Evolutionary conservation across 2,797 vertebrate genomes (phyloP).

Genomic region (Iguana delicatissima): DNA sequence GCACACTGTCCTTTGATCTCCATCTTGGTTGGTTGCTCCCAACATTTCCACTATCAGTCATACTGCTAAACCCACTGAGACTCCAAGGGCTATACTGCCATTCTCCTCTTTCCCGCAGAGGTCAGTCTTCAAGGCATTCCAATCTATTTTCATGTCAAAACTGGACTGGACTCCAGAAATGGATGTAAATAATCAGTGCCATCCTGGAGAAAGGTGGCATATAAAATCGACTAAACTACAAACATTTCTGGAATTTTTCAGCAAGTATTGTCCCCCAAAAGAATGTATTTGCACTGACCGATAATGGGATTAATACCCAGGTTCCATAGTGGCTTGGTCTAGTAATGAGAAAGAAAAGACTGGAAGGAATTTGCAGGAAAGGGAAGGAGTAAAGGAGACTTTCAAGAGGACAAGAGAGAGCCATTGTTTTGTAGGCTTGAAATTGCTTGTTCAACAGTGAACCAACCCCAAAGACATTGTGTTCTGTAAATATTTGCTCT

Average conservation of each 20-base stretch:
- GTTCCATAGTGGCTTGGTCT: too few species aligned
- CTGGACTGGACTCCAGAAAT: background rate
- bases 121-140: too few species aligned
- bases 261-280: too few species aligned
- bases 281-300: too few species aligned
- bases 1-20: background rate
- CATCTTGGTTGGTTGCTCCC: too few species aligned
- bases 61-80: background rate
- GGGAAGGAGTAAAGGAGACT: background rate
- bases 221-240: too few species aligned
- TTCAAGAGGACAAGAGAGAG: background rate
- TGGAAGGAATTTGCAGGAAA: background rate
- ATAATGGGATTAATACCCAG: too few species aligned
- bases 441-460: too few species aligned
- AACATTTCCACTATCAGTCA: background rate
- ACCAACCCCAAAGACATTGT: too few species aligned
- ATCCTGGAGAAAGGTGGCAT: background rate
- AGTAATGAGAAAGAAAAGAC: background rate
- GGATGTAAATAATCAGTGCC: background rate
- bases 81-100: background rate
- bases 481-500: too few species aligned
- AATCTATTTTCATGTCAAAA: background rate
- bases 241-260: too few species aligned
- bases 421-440: background rate
- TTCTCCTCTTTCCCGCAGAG: background rate